These are phyloP conservation scores for Tanytarsus gracilentus DNA, from an alignment of 2,888 invertebrate genomes.

Conservation along the genomic window DNA sequence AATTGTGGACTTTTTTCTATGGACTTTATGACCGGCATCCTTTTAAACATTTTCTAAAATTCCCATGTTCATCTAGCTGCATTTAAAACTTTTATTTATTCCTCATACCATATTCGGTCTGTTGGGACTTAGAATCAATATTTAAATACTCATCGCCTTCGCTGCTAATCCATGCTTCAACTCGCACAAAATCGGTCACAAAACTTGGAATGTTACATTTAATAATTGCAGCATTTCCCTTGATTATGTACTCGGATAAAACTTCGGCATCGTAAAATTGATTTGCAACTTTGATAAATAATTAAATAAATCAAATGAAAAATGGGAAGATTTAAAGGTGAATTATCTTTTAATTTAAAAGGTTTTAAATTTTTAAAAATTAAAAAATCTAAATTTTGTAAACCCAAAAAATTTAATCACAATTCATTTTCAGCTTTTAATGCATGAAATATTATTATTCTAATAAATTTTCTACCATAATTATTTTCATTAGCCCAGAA, in stretches of 20 bases:
- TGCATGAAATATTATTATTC: not conserved
- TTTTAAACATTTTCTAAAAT: too few species aligned
- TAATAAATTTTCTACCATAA: not conserved
- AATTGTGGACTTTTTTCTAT: not conserved
- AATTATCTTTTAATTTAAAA: not conserved
- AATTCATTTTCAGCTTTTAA: not conserved
- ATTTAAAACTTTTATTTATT: not conserved
- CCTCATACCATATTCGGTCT: too few species aligned
- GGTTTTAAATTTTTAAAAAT: not conserved
- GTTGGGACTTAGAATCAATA: too few species aligned
- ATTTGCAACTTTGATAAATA: conserved; percentile 59
- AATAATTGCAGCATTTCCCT: conserved; percentile 76
- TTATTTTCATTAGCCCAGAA: not conserved
- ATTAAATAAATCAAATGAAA: not conserved
- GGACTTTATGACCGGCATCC: too few species aligned
- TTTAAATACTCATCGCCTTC: conserved; percentile 49
- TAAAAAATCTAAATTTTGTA: conserved; percentile 3
- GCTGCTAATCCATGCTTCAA: conserved; percentile 69
- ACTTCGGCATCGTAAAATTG: conserved; percentile 84
- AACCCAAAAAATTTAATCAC: not conserved
- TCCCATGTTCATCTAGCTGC: not conserved
- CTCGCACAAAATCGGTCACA: conserved; percentile 83
- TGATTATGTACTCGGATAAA: conserved; percentile 81
- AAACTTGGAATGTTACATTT: conserved; percentile 87
- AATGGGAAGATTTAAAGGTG: not conserved